A percentile compares a stretch with the other conserved stretches of the same genome.
phyloP scores from a whole-genome alignment of 1,140 invertebrate genomes.

The Hermatobates lingyangjiaoensis region DNA sequence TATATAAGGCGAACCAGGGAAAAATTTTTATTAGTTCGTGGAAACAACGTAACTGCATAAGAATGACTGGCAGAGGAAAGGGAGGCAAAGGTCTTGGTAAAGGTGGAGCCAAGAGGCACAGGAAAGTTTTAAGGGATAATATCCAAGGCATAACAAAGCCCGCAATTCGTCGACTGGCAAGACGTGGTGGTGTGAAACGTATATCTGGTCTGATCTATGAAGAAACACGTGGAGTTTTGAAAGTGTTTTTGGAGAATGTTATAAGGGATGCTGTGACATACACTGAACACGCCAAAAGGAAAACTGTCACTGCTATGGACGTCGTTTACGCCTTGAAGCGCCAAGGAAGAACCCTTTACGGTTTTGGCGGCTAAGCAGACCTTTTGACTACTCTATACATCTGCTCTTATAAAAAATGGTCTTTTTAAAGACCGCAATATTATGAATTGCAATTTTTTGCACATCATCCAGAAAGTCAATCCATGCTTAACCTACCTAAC shows the following conservation, averaged over 20 bases:
- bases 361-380: conserved; percentile 44
- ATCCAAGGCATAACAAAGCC: conserved; percentile 54
- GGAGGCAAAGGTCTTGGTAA: conserved; percentile 47
- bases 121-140: conserved; percentile 47
- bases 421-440: no score
- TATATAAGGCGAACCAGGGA: no score
- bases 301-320: conserved; percentile 72
- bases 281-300: conserved; percentile 62
- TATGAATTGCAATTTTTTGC: no score
- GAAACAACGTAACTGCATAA: no score
- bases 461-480: no score
- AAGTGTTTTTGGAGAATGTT: conserved; percentile 63
- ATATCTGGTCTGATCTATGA: conserved; percentile 40
- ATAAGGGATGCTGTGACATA: conserved; percentile 67
- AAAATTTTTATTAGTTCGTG: no score
- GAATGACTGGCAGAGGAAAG: conserved; percentile 43
- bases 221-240: conserved; percentile 37
- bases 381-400: no score
- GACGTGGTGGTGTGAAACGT: conserved; percentile 55
- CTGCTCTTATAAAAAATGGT: no score
- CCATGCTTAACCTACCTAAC: no score
- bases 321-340: conserved; percentile 70
- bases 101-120: conserved; percentile 46
- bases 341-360: conserved; percentile 50
- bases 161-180: conserved; percentile 35